Evolutionary conservation across 2,797 vertebrate species (phyloP).

Genomic region (Ptychadena robeensis): DNA sequence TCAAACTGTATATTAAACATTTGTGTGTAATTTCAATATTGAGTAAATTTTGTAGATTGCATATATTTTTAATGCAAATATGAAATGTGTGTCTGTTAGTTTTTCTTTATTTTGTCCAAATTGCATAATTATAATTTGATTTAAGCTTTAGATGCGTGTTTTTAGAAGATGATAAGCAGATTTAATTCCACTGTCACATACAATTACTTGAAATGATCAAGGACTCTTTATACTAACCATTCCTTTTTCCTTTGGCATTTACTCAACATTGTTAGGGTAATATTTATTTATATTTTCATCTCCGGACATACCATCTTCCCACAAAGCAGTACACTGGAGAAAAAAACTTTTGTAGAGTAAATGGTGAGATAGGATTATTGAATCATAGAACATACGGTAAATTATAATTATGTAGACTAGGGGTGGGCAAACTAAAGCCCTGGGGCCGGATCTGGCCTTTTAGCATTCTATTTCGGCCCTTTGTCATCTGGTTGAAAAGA

Average conservation of each 20-base stretch:
- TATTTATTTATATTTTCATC: neutral
- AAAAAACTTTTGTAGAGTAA: neutral
- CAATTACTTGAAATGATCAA: slow-evolving; percentile 40
- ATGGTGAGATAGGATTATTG: too few species aligned
- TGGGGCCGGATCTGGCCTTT: too few species aligned
- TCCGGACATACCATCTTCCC: neutral
- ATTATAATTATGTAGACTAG: too few species aligned
- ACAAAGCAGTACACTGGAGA: neutral
- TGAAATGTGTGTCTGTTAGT: neutral
- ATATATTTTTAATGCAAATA: too few species aligned
- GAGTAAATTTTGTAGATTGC: too few species aligned
- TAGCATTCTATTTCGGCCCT: too few species aligned
- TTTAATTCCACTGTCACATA: slow-evolving; percentile 3
- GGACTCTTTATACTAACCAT: slow-evolving; percentile 1
- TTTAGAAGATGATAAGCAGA: slow-evolving; percentile 38
- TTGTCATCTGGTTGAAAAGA: too few species aligned
- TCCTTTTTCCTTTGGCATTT: neutral
- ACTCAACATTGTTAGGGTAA: neutral
- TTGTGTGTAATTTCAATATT: too few species aligned
- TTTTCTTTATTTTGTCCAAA: neutral
- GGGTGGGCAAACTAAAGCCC: too few species aligned
- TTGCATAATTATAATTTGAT: neutral
- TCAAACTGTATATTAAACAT: too few species aligned
- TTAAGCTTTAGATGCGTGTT: neutral
- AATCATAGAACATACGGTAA: too few species aligned